Evolutionary conservation across 2,888 invertebrate genomes (phyloP).

Genomic region (Chalcis sispes): DNA sequence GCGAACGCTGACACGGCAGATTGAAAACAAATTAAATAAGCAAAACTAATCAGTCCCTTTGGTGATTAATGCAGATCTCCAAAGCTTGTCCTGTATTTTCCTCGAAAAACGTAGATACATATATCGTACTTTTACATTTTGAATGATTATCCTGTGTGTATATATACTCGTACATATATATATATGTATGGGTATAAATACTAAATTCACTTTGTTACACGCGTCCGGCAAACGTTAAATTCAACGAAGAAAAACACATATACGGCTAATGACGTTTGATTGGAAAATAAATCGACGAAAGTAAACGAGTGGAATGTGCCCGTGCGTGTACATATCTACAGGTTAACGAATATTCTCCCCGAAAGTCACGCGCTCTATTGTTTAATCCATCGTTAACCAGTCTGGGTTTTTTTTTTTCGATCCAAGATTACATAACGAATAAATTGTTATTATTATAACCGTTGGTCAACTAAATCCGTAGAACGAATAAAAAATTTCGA

Average conservation of each 20-base stretch:
- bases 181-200: neutral
- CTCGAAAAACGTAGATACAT: neutral
- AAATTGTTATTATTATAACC: too few relatives aligned
- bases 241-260: neutral
- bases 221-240: neutral
- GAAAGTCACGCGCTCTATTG: too few relatives aligned
- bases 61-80: conserved; percentile 9
- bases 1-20: conserved; percentile 15
- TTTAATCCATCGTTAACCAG: too few relatives aligned
- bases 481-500: too few relatives aligned
- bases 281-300: neutral
- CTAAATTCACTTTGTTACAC: too few relatives aligned
- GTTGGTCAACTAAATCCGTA: too few relatives aligned
- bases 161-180: too few relatives aligned
- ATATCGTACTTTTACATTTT: conserved; percentile 13
- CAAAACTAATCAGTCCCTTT: conserved; percentile 11
- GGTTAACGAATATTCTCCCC: too few relatives aligned
- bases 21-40: conserved; percentile 37
- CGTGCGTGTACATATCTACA: too few relatives aligned
- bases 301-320: too few relatives aligned
- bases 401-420: too few relatives aligned
- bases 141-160: conserved; percentile 7
- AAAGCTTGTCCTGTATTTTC: neutral
- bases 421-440: too few relatives aligned
- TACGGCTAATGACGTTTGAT: conserved; percentile 8